Percentiles rank a stretch among this genome's conserved stretches.
Evolutionary conservation across 2,113 vertebrate genomes (phyloP).

Genomic region (Ardeotis arabs): DNA sequence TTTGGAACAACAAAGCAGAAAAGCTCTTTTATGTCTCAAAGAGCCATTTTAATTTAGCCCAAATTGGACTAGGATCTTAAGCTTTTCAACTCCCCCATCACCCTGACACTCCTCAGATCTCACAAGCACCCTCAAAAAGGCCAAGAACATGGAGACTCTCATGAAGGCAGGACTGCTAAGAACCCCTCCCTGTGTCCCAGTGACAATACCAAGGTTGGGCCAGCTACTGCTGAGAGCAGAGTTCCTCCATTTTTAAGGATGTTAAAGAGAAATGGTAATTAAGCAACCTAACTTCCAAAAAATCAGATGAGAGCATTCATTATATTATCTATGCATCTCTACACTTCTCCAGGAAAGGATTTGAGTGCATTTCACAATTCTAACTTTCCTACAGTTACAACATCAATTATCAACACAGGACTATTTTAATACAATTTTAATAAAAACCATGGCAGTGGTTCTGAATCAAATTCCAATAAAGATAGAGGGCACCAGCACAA

Average conservation of each 20-base stretch:
- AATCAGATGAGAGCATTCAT: neutral
- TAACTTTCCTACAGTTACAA: neutral
- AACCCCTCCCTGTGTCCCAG: neutral
- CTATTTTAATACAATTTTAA: neutral
- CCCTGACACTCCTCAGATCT: neutral
- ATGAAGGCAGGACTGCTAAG: fast-evolving
- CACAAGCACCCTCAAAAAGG: neutral
- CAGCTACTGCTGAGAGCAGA: neutral
- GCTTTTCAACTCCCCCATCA: neutral
- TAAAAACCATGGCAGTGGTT: neutral
- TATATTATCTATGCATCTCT: neutral
- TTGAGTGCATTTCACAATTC: neutral
- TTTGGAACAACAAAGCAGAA: neutral
- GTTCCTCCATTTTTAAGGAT: neutral
- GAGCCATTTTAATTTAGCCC: neutral
- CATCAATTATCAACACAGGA: neutral
- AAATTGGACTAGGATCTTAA: neutral
- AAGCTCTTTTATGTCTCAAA: neutral
- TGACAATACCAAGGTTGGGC: neutral
- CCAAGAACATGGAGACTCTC: fast-evolving
- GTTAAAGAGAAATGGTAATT: neutral
- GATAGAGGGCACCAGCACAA: neutral
- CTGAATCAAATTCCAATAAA: neutral
- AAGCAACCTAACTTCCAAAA: neutral
- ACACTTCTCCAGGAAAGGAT: neutral